phyloP scores from a whole-genome alignment of 2,797 vertebrate species.

The Hapalemur alaotrensis region DNA sequence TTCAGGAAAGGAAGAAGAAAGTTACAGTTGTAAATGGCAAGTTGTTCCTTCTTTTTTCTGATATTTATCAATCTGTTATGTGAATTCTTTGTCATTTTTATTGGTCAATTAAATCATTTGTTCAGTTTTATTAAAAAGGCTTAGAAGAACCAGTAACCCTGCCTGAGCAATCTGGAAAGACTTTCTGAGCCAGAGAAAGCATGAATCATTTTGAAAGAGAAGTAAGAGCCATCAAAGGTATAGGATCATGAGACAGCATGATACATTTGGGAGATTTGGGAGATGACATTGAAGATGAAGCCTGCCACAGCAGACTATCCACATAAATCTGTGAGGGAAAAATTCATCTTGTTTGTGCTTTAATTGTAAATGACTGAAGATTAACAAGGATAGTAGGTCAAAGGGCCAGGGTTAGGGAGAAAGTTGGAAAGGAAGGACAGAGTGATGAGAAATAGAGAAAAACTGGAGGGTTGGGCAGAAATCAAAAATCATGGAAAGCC shows the following conservation, averaged over 20 bases:
- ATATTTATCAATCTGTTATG: background rate
- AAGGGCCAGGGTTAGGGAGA: background rate
- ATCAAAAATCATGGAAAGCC: background rate
- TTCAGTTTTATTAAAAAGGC: constrained; percentile 12
- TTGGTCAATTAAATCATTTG: constrained; percentile 4
- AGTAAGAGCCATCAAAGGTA: background rate
- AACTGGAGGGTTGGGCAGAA: background rate
- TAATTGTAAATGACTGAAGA: too few relatives aligned
- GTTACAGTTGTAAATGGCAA: background rate
- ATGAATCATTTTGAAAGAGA: background rate
- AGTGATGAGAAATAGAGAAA: background rate
- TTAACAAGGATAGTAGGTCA: background rate
- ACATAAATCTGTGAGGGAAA: too few relatives aligned
- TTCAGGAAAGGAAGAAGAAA: background rate
- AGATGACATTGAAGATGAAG: too few relatives aligned
- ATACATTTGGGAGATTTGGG: background rate
- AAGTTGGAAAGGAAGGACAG: background rate
- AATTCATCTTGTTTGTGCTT: too few relatives aligned
- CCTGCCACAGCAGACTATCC: too few relatives aligned
- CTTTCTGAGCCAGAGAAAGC: background rate
- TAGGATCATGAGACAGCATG: background rate
- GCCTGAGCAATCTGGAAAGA: background rate
- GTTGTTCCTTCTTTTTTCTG: background rate
- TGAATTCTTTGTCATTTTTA: background rate
- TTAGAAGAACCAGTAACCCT: background rate